Conservation (phyloP, 1,140 invertebrate genomes). For the Leptoteleia sp. region DNA sequence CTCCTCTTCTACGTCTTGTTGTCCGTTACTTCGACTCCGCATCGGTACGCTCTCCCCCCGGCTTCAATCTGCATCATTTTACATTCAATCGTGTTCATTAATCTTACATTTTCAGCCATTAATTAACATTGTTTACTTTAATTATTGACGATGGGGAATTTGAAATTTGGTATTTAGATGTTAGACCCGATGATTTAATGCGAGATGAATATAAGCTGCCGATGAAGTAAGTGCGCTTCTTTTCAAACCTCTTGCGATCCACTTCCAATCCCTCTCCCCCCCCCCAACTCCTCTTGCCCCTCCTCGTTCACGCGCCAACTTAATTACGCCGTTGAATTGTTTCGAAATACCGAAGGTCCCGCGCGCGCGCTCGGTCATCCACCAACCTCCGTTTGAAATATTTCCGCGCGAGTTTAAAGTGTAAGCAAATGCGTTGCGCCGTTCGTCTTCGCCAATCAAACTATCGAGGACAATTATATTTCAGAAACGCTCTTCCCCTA, state of each 20-base stretch:
- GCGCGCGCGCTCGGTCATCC: too few relatives aligned
- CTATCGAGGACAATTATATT: too few relatives aligned
- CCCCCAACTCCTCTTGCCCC: too few relatives aligned
- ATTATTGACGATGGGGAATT: constrained; percentile 35
- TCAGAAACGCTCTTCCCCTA: too few relatives aligned
- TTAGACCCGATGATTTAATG: constrained; percentile 33
- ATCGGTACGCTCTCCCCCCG: constrained; percentile 11
- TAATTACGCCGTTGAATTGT: constrained; percentile 11
- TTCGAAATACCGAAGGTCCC: not conserved
- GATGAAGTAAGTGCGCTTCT: not conserved
- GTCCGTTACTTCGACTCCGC: constrained; percentile 13
- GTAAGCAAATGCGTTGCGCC: too few relatives aligned
- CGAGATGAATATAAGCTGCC: constrained; percentile 6
- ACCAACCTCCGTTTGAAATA: too few relatives aligned
- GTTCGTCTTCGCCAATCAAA: too few relatives aligned
- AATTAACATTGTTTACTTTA: constrained; percentile 59
- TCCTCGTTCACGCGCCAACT: too few relatives aligned
- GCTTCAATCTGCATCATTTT: constrained; percentile 37
- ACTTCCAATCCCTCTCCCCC: too few relatives aligned
- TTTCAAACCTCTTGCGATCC: not conserved
- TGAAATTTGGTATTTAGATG: constrained; percentile 51
- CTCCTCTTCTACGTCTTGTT: constrained; percentile 1
- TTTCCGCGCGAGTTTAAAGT: too few relatives aligned
- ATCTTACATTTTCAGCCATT: constrained; percentile 59
- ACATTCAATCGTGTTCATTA: constrained; percentile 59